Base-by-base conservation (phyloP, 2,888 invertebrate genomes). In the Hylaea fasciaria region DNA sequence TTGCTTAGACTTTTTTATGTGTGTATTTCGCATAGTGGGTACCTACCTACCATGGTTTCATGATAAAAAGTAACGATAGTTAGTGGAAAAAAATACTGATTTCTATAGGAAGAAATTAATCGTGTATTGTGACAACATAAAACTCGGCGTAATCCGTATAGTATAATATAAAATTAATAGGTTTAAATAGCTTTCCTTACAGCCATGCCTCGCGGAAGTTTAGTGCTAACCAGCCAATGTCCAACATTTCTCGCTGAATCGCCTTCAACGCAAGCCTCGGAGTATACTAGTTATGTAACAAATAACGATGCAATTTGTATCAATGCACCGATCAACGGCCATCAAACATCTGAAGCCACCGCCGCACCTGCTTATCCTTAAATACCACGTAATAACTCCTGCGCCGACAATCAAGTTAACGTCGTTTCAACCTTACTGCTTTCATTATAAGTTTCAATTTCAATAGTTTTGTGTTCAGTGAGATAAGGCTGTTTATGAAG, bases 231-330 rank as follows among this genome's bases (percentile, higher is more conserved):
- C 13, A 41, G 41, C 37, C 22, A 51, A 37, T 51, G 29, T 14
- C 45, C 8, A 13, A 46, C 47, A 51, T 35, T 51, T 51, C 45
- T 41, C 51, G 46, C 43, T 37, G 39, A 59, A 58, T 50, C 56
- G 47, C 62, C 64, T 71, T 17, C 49, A 14, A 46, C 40, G 49
- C 49, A 62, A 66, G 64, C 51, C 62, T 61, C 72, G 66, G 68
- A 68, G 73, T 71, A 73, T n/a, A n/a, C n/a, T n/a, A n/a, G n/a
- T n/a, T n/a, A n/a, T 73, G 69, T 72, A 66, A 37, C n/a, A n/a
- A n/a, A 37, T 83, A 87, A 86, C 82, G 82, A 88, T 82, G 79
- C 81, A 85, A 85, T 87, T 87, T 87, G 85, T 87, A 85, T 83
- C 85, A 85, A 82, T 84, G 84, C 78, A 75, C 78, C 77, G 82